Percentiles rank a stretch among this genome's conserved stretches.
These are phyloP conservation scores for Ceratitis capitata DNA, from an alignment of 1,140 invertebrate genomes.

Conservation along the genomic window DNA sequence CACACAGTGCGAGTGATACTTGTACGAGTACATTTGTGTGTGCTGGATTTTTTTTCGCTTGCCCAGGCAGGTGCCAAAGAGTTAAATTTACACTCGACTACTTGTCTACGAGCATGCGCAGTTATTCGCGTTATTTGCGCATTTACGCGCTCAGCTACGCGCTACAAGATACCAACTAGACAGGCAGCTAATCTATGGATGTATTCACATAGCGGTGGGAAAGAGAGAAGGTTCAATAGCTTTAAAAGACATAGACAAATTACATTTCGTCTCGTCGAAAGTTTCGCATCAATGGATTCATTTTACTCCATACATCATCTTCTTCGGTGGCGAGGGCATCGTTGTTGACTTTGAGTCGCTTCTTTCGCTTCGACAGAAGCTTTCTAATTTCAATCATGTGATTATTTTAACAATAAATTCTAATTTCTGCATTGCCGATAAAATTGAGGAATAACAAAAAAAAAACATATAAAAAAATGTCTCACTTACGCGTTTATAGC, in stretches of 20 bases:
- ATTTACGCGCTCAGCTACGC: slow-evolving; percentile 1
- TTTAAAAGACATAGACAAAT: slow-evolving; percentile 22
- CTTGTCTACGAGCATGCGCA: not conserved
- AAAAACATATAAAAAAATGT: too few species aligned
- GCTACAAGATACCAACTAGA: not conserved
- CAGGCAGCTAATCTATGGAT: not conserved
- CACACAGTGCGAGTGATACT: not conserved
- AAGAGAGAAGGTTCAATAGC: not conserved
- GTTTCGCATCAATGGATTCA: not conserved
- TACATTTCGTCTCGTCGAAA: not conserved
- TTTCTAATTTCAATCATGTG: too few species aligned
- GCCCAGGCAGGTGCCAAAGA: slow-evolving; percentile 12
- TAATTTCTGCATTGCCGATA: too few species aligned
- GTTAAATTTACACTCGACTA: slow-evolving; percentile 2
- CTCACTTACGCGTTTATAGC: too few species aligned
- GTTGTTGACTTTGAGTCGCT: not conserved
- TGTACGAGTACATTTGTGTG: not conserved
- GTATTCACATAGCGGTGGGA: not conserved
- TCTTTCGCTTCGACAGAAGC: not conserved
- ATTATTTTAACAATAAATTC: too few species aligned
- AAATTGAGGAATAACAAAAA: too few species aligned
- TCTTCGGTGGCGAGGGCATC: too few species aligned
- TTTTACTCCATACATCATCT: not conserved
- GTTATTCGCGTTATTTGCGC: not conserved
- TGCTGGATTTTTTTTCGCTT: not conserved